These are phyloP conservation scores for Campoletis raptor DNA, from an alignment of 2,888 invertebrate genomes.

Conservation along the genomic window DNA sequence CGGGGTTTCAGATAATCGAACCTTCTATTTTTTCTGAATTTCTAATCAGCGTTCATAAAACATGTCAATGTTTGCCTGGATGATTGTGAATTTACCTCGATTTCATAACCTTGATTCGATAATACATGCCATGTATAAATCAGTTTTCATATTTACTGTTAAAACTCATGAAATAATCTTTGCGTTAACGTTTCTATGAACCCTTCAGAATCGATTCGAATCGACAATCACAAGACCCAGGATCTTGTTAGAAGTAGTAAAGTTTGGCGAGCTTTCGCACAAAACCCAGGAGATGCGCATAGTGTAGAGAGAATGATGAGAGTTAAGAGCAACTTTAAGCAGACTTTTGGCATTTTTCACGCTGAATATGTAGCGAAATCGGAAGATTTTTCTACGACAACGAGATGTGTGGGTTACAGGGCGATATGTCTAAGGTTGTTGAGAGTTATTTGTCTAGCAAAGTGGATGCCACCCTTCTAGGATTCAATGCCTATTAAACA, in stretches of 20 bases:
- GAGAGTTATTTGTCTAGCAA: background rate
- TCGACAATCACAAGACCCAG: background rate
- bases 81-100: background rate
- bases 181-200: background rate
- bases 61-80: background rate
- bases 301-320: background rate
- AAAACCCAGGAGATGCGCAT: background rate
- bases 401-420: background rate
- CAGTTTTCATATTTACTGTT: background rate
- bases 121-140: background rate
- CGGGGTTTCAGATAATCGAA: background rate
- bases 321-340: constrained; percentile 6
- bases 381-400: background rate
- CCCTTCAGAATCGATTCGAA: background rate
- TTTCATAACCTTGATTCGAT: background rate
- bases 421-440: background rate
- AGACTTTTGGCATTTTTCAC: background rate
- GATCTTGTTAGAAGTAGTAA: background rate
- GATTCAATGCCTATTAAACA: too few species aligned
- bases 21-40: background rate
- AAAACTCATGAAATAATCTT: background rate
- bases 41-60: background rate
- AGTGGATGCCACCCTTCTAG: too few species aligned
- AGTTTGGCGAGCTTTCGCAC: background rate
- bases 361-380: background rate